Percentiles rank a stretch among this genome's conserved stretches.
Conservation (phyloP, 2,797 vertebrate species). For the Poecile montanus region DNA sequence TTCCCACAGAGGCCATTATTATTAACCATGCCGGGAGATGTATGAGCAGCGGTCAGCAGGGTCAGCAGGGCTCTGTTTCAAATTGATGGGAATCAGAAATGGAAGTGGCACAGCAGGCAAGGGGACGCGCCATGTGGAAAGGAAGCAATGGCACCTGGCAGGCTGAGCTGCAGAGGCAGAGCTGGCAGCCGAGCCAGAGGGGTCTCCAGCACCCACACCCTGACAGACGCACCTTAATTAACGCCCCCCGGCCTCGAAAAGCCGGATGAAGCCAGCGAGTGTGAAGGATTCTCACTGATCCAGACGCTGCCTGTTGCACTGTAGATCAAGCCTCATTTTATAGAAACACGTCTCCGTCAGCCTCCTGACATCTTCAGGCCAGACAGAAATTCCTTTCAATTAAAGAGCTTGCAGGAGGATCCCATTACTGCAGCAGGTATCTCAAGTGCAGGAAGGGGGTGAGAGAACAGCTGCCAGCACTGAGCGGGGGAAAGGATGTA, state of each 20-base stretch:
- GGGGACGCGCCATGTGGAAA: not conserved
- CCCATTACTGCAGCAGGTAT: constrained; percentile 22
- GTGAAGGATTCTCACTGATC: constrained; percentile 47
- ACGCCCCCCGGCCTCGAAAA: not conserved
- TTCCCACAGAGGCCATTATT: constrained; percentile 54
- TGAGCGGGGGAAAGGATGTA: not conserved
- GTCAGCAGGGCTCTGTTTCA: constrained; percentile 57
- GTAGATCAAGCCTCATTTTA: constrained; percentile 61
- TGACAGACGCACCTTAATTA: constrained; percentile 19
- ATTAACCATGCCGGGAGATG: constrained; percentile 43
- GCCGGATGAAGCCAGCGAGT: not conserved
- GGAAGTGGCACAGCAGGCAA: constrained; percentile 33
- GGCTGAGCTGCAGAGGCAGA: not conserved
- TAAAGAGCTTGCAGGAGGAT: constrained; percentile 44
- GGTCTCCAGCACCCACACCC: not conserved
- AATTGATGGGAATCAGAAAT: constrained; percentile 54
- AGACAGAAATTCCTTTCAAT: constrained; percentile 66
- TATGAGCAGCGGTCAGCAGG: constrained; percentile 43
- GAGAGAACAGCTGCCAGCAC: constrained; percentile 9
- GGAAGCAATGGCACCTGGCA: not conserved
- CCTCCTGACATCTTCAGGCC: constrained; percentile 56
- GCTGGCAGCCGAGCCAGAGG: not conserved
- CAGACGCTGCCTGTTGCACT: constrained; percentile 22
- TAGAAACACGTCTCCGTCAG: constrained; percentile 34
- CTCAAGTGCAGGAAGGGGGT: not conserved